Percentiles rank a stretch among this genome's conserved stretches.
These are phyloP conservation scores for Leptopilina myrica DNA, from an alignment of 2,888 invertebrate species.

Conservation along the genomic window DNA sequence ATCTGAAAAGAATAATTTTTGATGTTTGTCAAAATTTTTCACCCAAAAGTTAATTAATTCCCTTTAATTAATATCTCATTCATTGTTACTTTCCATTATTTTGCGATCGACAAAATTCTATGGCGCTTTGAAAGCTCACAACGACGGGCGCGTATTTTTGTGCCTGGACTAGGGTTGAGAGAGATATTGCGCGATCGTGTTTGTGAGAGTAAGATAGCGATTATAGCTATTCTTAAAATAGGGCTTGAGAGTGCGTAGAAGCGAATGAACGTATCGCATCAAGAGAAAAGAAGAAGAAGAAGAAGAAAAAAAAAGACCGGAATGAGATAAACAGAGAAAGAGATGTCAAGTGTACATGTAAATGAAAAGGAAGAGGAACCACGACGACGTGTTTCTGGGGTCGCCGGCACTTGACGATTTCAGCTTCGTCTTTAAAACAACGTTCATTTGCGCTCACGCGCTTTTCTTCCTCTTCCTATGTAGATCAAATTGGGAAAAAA, in stretches of 20 bases:
- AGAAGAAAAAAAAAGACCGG: constrained; percentile 11
- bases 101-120: constrained; percentile 35
- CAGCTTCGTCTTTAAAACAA: constrained; percentile 71
- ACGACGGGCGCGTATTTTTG: constrained; percentile 21
- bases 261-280: constrained; percentile 54
- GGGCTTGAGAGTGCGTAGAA: constrained; percentile 61
- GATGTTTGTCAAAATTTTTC: too few relatives aligned
- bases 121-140: constrained; percentile 9
- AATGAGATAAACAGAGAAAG: constrained; percentile 53
- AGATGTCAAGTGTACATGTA: constrained; percentile 55
- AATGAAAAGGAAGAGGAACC: constrained; percentile 58
- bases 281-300: constrained; percentile 44
- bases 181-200: constrained; percentile 41
- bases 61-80: too few relatives aligned
- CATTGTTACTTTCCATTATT: constrained; percentile 15
- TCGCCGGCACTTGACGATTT: constrained; percentile 72
- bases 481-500: constrained; percentile 56
- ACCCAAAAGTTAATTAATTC: too few relatives aligned
- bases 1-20: too few relatives aligned
- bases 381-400: constrained; percentile 66
- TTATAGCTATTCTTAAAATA: constrained; percentile 76
- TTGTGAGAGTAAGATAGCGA: constrained; percentile 60
- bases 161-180: constrained; percentile 22
- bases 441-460: constrained; percentile 64
- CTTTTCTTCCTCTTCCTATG: constrained; percentile 62